Conservation (phyloP, 2,888 invertebrate species). For the Augochlorella aurata region DNA sequence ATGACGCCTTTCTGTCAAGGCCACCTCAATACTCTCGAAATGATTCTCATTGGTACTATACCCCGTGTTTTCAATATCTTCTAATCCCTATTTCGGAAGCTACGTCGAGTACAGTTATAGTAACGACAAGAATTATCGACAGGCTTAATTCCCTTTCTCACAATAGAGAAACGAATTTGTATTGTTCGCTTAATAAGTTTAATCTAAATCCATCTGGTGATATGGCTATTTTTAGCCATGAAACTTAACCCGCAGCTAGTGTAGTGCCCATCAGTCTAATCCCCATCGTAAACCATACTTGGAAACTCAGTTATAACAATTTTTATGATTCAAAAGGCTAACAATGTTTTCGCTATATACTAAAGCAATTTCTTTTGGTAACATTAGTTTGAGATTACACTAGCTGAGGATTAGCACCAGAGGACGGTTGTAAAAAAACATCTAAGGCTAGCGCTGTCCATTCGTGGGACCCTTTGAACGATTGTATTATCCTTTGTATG, state of each 20-base stretch:
- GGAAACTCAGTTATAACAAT: background rate
- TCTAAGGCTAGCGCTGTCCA: background rate
- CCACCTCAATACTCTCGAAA: background rate
- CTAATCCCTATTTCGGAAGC: background rate
- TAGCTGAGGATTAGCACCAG: slow-evolving; percentile 18
- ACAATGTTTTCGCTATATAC: background rate
- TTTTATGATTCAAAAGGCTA: background rate
- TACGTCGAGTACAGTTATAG: background rate
- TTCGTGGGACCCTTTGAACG: background rate
- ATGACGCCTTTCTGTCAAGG: slow-evolving; percentile 2
- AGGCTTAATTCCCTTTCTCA: background rate
- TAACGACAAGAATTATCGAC: background rate
- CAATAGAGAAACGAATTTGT: slow-evolving; percentile 5
- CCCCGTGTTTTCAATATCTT: too few relatives aligned
- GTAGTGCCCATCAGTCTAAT: background rate
- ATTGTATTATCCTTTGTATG: slow-evolving; percentile 6
- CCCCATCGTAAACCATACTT: background rate
- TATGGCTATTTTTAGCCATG: slow-evolving; percentile 5
- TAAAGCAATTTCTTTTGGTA: background rate
- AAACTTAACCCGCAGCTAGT: slow-evolving; percentile 4
- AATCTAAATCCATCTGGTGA: slow-evolving; percentile 6
- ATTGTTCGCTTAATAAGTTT: slow-evolving; percentile 18
- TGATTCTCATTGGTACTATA: background rate
- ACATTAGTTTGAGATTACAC: background rate
- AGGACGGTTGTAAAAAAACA: slow-evolving; percentile 12